These are phyloP conservation scores for Cordilura impudica DNA, from an alignment of 2,888 invertebrate genomes.

Conservation along the genomic window DNA sequence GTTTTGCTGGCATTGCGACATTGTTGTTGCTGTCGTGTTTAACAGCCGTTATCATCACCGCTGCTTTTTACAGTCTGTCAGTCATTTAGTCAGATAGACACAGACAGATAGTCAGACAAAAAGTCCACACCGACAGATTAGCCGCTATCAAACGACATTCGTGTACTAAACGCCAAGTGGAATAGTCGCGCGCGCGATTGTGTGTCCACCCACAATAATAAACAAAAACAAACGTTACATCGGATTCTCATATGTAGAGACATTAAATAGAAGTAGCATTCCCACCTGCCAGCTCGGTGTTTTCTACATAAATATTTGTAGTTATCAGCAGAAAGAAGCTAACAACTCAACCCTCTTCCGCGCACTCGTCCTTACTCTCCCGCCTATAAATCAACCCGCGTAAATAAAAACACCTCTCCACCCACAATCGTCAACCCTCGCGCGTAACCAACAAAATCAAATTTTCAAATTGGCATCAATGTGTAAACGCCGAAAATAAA, in stretches of 20 bases:
- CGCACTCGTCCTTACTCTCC: conserved; percentile 57
- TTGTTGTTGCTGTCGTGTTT: conserved; percentile 41
- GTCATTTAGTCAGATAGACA: conserved; percentile 18
- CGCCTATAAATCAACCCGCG: conserved; percentile 62
- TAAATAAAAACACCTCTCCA: conserved; percentile 54
- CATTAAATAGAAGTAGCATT: conserved; percentile 45
- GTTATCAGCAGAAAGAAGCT: conserved; percentile 54
- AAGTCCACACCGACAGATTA: conserved; percentile 55
- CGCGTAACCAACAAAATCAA: conserved; percentile 72
- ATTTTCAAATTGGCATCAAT: conserved; percentile 76
- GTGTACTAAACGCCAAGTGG: conserved; percentile 63
- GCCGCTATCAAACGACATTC: conserved; percentile 64
- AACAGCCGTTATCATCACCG: conserved; percentile 26
- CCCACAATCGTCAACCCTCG: conserved; percentile 61
- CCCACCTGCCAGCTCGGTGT: conserved; percentile 51
- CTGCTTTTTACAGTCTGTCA: conserved; percentile 41
- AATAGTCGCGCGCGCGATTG: conserved; percentile 59
- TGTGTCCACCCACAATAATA: conserved; percentile 63
- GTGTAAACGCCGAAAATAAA: conserved; percentile 76
- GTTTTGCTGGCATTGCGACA: conserved; percentile 25
- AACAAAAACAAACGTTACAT: conserved; percentile 48
- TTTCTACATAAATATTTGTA: conserved; percentile 50
- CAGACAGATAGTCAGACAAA: conserved; percentile 29
- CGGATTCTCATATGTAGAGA: conserved; percentile 58
- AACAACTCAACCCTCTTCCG: conserved; percentile 59